Evolutionary conservation across 1,140 invertebrate species (phyloP).

Genomic region (Drosophila neocordata): DNA sequence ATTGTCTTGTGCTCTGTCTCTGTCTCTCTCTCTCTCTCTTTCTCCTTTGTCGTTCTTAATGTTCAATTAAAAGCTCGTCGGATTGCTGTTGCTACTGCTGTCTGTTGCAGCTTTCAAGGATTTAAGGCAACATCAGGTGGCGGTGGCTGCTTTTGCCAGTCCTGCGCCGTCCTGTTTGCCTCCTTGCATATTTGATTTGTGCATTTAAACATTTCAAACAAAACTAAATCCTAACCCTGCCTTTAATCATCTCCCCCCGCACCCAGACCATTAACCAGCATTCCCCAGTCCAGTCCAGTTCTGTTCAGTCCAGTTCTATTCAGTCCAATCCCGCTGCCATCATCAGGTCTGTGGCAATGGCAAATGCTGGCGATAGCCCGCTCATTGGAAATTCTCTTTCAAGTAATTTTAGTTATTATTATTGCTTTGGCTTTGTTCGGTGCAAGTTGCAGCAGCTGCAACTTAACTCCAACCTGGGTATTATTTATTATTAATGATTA

Average conservation of each 20-base stretch:
- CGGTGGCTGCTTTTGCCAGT: slow-evolving; percentile 20
- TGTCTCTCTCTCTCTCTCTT: not conserved
- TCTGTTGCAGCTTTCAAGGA: slow-evolving; percentile 26
- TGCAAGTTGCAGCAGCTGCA: slow-evolving; percentile 42
- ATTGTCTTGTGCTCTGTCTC: not conserved
- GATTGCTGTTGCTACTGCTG: slow-evolving; percentile 28
- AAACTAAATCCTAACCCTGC: slow-evolving; percentile 16
- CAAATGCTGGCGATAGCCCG: slow-evolving; percentile 49
- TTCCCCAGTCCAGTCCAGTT: no score
- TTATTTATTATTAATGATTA: slow-evolving; percentile 80
- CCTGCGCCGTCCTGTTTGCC: slow-evolving; percentile 29
- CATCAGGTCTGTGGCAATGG: slow-evolving; percentile 22
- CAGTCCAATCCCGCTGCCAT: slow-evolving; percentile 8
- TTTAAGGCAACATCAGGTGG: slow-evolving; percentile 64
- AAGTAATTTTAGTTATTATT: slow-evolving; percentile 79
- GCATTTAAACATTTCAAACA: slow-evolving; percentile 79
- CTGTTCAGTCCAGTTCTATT: not conserved
- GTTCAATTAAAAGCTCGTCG: slow-evolving; percentile 69
- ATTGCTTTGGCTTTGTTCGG: slow-evolving; percentile 74
- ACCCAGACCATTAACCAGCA: no score
- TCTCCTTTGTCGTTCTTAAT: slow-evolving; percentile 39
- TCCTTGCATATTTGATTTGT: slow-evolving; percentile 80
- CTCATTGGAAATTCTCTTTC: slow-evolving; percentile 77
- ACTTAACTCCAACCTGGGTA: slow-evolving; percentile 66
- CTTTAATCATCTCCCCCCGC: not conserved